Percentiles rank a stretch among this genome's conserved stretches.
Conservation (phyloP, 2,888 invertebrate species). For the Sesia apiformis region DNA sequence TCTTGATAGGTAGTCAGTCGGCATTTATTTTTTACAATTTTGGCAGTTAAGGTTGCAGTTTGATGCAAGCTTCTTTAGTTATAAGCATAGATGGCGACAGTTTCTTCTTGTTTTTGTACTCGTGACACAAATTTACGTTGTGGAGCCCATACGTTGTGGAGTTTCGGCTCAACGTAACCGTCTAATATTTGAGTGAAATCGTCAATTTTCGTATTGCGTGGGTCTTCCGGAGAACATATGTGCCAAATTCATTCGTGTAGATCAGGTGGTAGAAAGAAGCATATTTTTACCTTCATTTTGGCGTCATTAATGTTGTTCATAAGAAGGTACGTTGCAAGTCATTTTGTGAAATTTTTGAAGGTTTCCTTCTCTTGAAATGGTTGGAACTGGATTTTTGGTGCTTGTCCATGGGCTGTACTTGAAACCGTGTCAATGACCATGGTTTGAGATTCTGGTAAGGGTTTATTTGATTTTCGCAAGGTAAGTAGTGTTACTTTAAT, state of each 20-base stretch:
- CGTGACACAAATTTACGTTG: neutral
- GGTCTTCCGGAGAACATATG: neutral
- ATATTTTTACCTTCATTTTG: neutral
- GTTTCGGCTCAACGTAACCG: neutral
- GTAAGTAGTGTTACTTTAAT: too few relatives aligned
- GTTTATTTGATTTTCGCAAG: too few relatives aligned
- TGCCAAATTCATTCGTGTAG: neutral
- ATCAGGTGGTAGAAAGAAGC: neutral
- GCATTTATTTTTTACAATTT: neutral
- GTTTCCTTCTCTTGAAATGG: neutral
- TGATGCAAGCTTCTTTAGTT: neutral
- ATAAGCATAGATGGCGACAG: neutral
- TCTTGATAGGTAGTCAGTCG: neutral
- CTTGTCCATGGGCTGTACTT: too few relatives aligned
- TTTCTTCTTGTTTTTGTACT: neutral
- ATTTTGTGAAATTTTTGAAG: neutral
- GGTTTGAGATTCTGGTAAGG: too few relatives aligned
- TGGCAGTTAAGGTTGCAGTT: neutral
- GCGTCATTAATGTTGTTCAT: neutral
- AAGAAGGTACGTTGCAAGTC: neutral
- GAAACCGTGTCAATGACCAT: too few relatives aligned
- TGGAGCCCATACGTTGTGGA: neutral
- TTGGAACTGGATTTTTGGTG: neutral
- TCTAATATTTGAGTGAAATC: neutral
- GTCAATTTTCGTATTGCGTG: neutral